A percentile compares a stretch with the other conserved stretches of the same genome.
These are phyloP conservation scores for Pygoscelis antarcticus DNA, from an alignment of 2,113 vertebrate genomes.

Conservation along the genomic window DNA sequence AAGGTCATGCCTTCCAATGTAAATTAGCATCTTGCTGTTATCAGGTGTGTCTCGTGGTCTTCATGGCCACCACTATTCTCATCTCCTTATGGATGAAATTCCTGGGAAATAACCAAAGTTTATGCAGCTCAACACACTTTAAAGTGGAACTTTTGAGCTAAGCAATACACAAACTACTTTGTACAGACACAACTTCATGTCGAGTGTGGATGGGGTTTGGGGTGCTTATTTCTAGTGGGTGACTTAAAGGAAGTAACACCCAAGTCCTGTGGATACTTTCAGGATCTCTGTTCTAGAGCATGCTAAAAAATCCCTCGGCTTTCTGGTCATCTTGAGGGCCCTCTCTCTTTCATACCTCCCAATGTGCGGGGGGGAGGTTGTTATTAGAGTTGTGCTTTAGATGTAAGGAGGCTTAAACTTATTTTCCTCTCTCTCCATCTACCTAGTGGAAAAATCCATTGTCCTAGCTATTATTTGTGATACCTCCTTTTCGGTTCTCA, in stretches of 20 bases:
- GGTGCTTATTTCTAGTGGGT: neutral
- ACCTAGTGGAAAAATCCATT: neutral
- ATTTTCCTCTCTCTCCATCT: neutral
- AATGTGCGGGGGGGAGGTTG: no score
- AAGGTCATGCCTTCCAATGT: accelerated
- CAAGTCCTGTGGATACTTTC: neutral
- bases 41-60: neutral
- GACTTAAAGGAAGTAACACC: neutral
- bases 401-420: neutral
- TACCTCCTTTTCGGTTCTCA: neutral
- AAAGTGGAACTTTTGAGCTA: neutral
- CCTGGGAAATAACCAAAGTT: neutral
- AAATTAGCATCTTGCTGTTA: neutral
- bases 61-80: neutral
- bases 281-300: neutral
- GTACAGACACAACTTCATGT: neutral
- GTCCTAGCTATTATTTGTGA: neutral
- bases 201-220: neutral
- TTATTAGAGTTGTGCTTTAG: neutral
- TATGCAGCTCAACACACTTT: neutral
- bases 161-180: neutral
- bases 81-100: neutral
- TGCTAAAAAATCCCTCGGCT: neutral
- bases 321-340: neutral
- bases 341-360: neutral